A percentile compares a stretch with the other conserved stretches of the same genome.
These are phyloP conservation scores for Salmo trutta DNA, from an alignment of 2,797 vertebrate genomes.

Conservation along the genomic window DNA sequence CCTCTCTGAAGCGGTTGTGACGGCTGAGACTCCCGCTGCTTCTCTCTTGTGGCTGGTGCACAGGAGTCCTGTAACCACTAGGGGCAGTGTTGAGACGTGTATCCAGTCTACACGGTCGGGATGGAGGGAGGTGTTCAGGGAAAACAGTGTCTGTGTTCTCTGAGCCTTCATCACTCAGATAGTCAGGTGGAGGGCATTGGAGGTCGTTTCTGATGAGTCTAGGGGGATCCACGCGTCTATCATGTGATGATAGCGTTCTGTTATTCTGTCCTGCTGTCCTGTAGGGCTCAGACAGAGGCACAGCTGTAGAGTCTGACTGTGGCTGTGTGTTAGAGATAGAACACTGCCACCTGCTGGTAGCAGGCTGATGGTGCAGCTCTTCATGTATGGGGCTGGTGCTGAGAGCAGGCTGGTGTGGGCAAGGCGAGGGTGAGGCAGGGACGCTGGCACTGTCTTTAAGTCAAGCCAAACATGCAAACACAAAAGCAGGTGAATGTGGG, in stretches of 20 bases:
- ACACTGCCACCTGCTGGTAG: constrained; percentile 60
- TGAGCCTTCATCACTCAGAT: constrained; percentile 59
- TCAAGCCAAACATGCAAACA: constrained; percentile 79
- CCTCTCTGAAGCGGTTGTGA: constrained; percentile 41
- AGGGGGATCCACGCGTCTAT: constrained; percentile 55
- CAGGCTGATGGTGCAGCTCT: constrained; percentile 36
- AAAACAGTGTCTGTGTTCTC: constrained; percentile 61
- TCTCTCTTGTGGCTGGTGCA: constrained; percentile 27
- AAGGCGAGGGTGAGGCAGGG: constrained; percentile 13
- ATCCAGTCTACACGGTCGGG: constrained; percentile 47
- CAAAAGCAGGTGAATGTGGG: constrained; percentile 65
- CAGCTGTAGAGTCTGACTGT: constrained; percentile 39
- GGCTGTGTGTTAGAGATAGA: constrained; percentile 46
- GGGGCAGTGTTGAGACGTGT: constrained; percentile 44
- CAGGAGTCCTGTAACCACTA: constrained; percentile 34
- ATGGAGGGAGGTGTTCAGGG: constrained; percentile 45
- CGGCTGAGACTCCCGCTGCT: constrained; percentile 41
- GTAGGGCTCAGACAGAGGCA: constrained; percentile 42
- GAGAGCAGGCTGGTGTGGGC: constrained; percentile 48
- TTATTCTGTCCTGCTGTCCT: constrained; percentile 45
- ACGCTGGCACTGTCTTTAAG: constrained; percentile 68
- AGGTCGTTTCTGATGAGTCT: constrained; percentile 53
- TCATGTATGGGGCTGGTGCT: constrained; percentile 36
- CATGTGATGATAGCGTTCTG: constrained; percentile 57
- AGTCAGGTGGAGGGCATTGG: constrained; percentile 40